phyloP scores from a whole-genome alignment of 2,888 invertebrate species.

The Drosophila robusta region DNA sequence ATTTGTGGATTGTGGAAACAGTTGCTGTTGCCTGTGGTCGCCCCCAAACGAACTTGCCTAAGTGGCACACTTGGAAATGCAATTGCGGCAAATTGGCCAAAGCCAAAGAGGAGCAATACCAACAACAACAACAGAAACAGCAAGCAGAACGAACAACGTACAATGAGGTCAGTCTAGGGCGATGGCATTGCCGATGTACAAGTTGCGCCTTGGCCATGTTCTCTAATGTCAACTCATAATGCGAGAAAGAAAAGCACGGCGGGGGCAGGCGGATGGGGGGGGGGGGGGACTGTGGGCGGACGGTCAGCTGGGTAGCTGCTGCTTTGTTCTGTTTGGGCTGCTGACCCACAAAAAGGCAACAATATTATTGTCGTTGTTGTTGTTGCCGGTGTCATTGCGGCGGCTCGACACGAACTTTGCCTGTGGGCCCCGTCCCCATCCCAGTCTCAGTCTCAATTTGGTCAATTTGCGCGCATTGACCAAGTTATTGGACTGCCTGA shows the following conservation, averaged over 20 bases:
- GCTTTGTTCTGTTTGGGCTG: conserved; percentile 33
- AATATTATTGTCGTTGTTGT: conserved; percentile 32
- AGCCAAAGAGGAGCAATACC: conserved; percentile 48
- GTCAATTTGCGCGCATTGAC: conserved; percentile 58
- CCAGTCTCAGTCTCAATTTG: conserved; percentile 52
- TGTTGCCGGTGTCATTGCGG: conserved; percentile 61
- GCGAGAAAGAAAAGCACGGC: conserved; percentile 31
- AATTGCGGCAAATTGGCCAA: conserved; percentile 77
- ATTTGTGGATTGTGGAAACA: conserved; percentile 23
- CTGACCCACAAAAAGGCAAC: conserved; percentile 62
- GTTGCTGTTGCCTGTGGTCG: conserved; percentile 19
- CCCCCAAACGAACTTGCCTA: conserved; percentile 54
- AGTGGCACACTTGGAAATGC: conserved; percentile 76
- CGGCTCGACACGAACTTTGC: conserved; percentile 68
- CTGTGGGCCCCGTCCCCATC: conserved; percentile 32
- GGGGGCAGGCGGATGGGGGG: background rate
- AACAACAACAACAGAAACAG: conserved; percentile 23
- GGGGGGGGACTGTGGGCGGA: background rate
- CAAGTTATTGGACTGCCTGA: conserved; percentile 48
- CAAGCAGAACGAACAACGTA: conserved; percentile 8
- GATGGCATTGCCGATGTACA: conserved; percentile 66
- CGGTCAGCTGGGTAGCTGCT: conserved; percentile 6
- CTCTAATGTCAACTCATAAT: conserved; percentile 81
- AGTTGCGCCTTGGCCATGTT: conserved; percentile 73
- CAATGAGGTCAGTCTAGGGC: conserved; percentile 80